Evolutionary conservation across 1,140 invertebrate species (phyloP).

Genomic region (Magallana gigas): DNA sequence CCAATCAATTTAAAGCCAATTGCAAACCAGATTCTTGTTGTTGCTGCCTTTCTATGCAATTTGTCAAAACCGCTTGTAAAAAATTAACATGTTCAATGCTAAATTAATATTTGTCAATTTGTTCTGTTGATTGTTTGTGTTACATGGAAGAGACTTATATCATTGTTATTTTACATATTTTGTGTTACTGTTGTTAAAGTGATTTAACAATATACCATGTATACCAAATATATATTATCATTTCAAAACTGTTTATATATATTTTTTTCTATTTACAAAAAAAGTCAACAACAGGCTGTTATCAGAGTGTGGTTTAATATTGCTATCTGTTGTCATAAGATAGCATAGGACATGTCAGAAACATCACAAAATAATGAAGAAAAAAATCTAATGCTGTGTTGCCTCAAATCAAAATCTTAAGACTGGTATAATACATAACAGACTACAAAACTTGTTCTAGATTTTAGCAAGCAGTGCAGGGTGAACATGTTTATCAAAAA

Average conservation of each 20-base stretch:
- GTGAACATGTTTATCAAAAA: slow-evolving; percentile 13
- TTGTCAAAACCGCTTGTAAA: slow-evolving; percentile 6
- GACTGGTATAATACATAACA: too few relatives aligned
- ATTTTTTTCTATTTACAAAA: not conserved
- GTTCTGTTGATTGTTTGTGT: too few relatives aligned
- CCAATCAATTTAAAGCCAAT: not conserved
- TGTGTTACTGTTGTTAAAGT: not conserved
- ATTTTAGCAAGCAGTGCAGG: too few relatives aligned
- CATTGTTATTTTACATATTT: not conserved
- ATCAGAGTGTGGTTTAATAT: too few relatives aligned
- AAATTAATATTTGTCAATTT: not conserved
- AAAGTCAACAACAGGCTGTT: not conserved
- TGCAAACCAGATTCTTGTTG: slow-evolving; percentile 29
- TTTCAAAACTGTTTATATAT: not conserved
- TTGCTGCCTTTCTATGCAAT: slow-evolving; percentile 42
- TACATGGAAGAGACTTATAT: not conserved
- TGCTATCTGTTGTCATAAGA: too few relatives aligned
- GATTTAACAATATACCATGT: not conserved
- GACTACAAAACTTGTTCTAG: too few relatives aligned
- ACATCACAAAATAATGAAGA: not conserved
- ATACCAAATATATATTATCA: not conserved
- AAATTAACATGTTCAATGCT: not conserved
- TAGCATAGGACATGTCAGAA: not conserved
- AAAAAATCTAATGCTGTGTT: not conserved
- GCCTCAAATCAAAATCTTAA: not conserved